These are phyloP conservation scores for Macrobrachium nipponense DNA, from an alignment of 1,140 invertebrate genomes.

Conservation along the genomic window DNA sequence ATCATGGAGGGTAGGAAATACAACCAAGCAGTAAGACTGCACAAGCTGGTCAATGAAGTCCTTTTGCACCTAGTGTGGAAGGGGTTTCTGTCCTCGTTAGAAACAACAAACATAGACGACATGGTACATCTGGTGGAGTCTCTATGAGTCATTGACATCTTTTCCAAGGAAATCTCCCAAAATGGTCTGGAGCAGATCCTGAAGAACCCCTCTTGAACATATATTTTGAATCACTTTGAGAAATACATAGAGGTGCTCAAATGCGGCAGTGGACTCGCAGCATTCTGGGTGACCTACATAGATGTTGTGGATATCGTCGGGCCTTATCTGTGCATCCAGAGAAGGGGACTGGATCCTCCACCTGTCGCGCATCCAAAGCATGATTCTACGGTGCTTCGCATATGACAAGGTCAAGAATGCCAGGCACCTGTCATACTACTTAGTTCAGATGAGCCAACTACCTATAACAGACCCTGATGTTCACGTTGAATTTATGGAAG, in stretches of 20 bases:
- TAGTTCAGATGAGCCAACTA: constrained; percentile 26
- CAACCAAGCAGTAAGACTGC: not conserved
- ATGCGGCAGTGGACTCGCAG: not conserved
- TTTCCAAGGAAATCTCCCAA: not conserved
- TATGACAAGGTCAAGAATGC: constrained; percentile 30
- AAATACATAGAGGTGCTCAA: not conserved
- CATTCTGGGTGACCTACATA: constrained; percentile 1
- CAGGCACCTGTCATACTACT: constrained; percentile 25
- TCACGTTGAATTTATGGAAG: not conserved
- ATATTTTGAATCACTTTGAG: not conserved
- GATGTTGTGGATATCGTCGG: not conserved
- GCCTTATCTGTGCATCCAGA: constrained; percentile 6
- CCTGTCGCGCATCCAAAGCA: not conserved
- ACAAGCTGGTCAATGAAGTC: not conserved
- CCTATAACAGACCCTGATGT: not conserved
- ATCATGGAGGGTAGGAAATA: not conserved
- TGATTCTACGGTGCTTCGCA: constrained; percentile 25
- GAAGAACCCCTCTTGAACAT: not conserved
- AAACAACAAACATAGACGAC: not conserved
- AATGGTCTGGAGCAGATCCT: not conserved
- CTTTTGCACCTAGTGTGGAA: not conserved
- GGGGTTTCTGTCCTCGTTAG: not conserved
- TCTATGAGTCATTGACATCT: not conserved
- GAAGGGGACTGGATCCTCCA: constrained; percentile 23
- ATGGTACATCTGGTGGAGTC: not conserved